Base-by-base conservation (phyloP, 92 coral and sea anemone genomes). In the Paramuricea clavata region DNA sequence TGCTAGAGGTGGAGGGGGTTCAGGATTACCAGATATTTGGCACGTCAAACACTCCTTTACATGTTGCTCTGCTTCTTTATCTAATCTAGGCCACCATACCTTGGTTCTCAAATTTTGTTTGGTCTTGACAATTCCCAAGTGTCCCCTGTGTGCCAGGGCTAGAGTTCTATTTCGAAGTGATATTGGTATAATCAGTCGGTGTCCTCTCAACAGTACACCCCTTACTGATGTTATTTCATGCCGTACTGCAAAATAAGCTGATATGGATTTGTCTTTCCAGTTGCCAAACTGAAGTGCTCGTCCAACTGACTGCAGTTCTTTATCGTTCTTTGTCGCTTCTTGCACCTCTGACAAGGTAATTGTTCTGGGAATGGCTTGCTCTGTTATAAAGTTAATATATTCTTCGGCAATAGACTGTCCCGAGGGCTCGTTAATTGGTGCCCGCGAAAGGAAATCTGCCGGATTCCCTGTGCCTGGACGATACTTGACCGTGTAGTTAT, bases 391-490 rank as follows among this genome's bases (percentile, higher is more conserved):
- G n/a, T n/a, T n/a, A n/a, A 57, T 16, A 2, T 57, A 57, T 23
- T 25, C 27, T 21, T 57, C 65, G 1, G 65, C 65, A 12, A 57
- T 23, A n/a, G 65, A 57, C 65, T 57, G 26, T 2, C 2, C 65
- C 73, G 75, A 81, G 68, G 9, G 88, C 79, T 44, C 81, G 54
- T n/a, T n/a, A n/a, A n/a, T n/a, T n/a, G n/a, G n/a, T n/a, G n/a
- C n/a, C n/a, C n/a, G n/a, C n/a, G n/a, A n/a, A n/a, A n/a, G n/a
- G 16, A 90, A 19, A 72, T 86, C 93, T 0, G 87, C 93, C 33
- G 88, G 93, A 78, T 90, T 90, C 32, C 74, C 88, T 82, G 81
- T 86, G 34, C 93, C 90, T 26, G 69, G 68, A 33, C 89, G 77
- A 25, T 89, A 81, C 26, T 39, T 47, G 30, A 85, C 57, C 12